Conservation (phyloP, 2,113 vertebrate genomes). For the Strix aluco region DNA sequence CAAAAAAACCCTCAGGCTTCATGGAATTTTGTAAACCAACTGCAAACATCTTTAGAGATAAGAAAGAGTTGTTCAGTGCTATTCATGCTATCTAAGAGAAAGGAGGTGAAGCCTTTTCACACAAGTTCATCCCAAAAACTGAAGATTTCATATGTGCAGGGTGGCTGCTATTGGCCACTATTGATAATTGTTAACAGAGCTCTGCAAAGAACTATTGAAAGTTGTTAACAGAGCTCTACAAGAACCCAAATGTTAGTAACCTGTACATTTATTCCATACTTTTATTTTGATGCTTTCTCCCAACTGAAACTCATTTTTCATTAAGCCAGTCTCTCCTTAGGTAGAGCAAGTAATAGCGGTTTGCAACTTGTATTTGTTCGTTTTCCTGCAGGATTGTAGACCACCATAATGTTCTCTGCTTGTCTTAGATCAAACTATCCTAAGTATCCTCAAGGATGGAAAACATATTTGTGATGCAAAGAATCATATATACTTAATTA, state of each 20-base stretch:
- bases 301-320: background rate
- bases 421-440: background rate
- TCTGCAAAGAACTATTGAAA: background rate
- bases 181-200: background rate
- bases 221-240: background rate
- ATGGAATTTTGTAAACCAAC: background rate
- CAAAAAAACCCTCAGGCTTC: background rate
- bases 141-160: background rate
- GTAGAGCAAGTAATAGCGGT: background rate
- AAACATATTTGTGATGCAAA: background rate
- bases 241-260: background rate
- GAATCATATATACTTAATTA: background rate
- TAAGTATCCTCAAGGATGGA: background rate
- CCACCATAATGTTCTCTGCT: background rate
- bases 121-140: background rate
- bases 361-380: background rate
- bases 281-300: background rate
- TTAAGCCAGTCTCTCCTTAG: background rate
- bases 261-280: background rate
- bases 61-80: background rate
- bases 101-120: background rate
- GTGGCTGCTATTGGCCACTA: background rate
- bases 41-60: background rate
- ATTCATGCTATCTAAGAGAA: background rate
- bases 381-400: background rate